phyloP scores from a whole-genome alignment of 2,797 vertebrate genomes.

The Sus cebifrons region DNA sequence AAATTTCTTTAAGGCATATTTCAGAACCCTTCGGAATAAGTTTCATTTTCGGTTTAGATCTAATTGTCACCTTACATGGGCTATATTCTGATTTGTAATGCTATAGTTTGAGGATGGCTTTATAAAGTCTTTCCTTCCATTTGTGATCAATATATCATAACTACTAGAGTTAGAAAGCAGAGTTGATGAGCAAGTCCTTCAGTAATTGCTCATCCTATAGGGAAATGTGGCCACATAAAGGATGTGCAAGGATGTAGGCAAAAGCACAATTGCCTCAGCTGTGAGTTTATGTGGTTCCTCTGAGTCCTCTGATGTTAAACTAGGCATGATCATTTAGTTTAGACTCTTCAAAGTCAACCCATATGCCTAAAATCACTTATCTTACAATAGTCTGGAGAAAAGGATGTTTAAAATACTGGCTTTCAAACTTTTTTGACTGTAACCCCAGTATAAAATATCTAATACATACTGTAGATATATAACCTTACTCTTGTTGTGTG shows the following conservation, averaged over 20 bases:
- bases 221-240: background rate
- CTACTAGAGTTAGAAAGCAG: background rate
- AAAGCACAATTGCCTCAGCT: background rate
- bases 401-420: background rate
- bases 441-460: background rate
- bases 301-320: background rate
- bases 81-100: conserved; percentile 35
- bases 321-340: background rate
- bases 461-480: background rate
- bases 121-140: conserved; percentile 8
- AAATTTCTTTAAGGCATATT: conserved; percentile 51
- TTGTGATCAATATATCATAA: background rate
- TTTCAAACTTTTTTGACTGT: background rate
- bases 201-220: background rate
- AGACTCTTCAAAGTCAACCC: background rate
- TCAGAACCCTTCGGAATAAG: background rate
- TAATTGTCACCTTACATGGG: background rate
- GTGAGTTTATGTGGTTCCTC: background rate
- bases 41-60: conserved; percentile 46
- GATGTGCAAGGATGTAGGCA: background rate
- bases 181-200: background rate
- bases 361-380: background rate
- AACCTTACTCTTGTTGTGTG: background rate
- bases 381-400: background rate
- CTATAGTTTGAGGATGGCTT: background rate